phyloP scores from a whole-genome alignment of 2,797 vertebrate genomes.

The Podarcis lilfordi region DNA sequence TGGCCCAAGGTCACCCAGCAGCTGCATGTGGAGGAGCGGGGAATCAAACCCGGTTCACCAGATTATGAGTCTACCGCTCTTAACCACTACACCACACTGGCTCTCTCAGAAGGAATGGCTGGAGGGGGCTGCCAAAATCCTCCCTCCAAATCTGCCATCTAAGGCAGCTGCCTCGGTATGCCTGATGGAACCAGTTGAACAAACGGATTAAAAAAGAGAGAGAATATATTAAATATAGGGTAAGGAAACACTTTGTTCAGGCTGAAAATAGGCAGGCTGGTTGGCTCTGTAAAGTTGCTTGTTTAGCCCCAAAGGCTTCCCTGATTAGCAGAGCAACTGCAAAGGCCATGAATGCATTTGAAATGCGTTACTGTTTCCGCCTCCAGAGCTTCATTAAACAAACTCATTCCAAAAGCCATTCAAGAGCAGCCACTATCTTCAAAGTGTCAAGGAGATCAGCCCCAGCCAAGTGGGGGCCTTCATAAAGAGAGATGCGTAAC shows the following conservation, averaged over 20 bases:
- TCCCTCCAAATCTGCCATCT: not conserved
- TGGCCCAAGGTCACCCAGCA: too few species aligned
- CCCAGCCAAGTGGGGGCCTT: not conserved
- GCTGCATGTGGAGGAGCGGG: too few species aligned
- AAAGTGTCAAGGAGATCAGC: slow-evolving; percentile 42
- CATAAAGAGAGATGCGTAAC: not conserved
- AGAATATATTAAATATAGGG: not conserved
- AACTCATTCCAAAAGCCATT: slow-evolving; percentile 40
- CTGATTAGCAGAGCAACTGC: slow-evolving; percentile 63
- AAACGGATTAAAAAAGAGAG: not conserved
- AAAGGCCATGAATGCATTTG: slow-evolving; percentile 47
- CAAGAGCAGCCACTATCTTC: slow-evolving; percentile 49
- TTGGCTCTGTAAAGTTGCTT: slow-evolving; percentile 47
- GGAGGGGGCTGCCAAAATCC: too few species aligned
- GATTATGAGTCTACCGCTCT: too few species aligned
- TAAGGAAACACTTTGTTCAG: not conserved
- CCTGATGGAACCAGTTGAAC: not conserved
- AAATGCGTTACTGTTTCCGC: slow-evolving; percentile 27
- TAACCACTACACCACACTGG: too few species aligned
- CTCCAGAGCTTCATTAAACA: slow-evolving; percentile 64
- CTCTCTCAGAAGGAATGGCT: too few species aligned
- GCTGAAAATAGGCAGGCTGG: slow-evolving; percentile 21
- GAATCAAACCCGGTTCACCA: too few species aligned
- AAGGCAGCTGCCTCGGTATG: not conserved
- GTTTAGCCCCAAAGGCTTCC: slow-evolving; percentile 53